Conservation (phyloP, 2,888 invertebrate species). For the Andrena trimmerana region DNA sequence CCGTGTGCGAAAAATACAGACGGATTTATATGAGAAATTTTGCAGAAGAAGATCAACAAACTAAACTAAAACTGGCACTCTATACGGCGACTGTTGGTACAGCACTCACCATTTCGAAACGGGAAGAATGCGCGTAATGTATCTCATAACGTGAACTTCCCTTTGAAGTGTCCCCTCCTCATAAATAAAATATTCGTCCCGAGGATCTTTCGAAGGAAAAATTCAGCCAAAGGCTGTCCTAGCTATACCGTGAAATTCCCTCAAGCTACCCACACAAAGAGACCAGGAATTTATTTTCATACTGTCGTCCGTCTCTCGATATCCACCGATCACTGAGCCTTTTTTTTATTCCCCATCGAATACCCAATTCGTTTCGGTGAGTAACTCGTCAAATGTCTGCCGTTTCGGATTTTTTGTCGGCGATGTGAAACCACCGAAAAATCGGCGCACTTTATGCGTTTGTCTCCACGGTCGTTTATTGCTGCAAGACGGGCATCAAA, state of each 20-base stretch:
- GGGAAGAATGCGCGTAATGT: neutral
- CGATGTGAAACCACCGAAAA: neutral
- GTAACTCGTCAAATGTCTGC: too few species aligned
- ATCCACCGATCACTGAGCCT: neutral
- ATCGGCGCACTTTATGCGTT: conserved; percentile 2
- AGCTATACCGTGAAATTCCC: neutral
- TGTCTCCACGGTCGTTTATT: conserved; percentile 23
- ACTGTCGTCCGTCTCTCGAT: neutral
- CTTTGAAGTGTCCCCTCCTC: conserved; percentile 16
- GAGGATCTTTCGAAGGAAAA: neutral
- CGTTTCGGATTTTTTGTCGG: neutral
- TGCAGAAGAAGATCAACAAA: too few species aligned
- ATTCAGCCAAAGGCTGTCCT: neutral
- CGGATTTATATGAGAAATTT: too few species aligned
- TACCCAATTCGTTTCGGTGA: too few species aligned
- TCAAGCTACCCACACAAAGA: neutral
- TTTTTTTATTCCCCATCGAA: too few species aligned
- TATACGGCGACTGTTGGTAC: neutral
- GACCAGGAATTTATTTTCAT: conserved; percentile 1
- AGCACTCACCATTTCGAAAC: neutral
- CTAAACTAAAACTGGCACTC: neutral
- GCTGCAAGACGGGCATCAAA: neutral
- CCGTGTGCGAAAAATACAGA: too few species aligned
- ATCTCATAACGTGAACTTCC: neutral
- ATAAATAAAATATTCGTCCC: conserved; percentile 24